These are phyloP conservation scores for Eudemis profundana DNA, from an alignment of 2,888 invertebrate genomes.

Conservation along the genomic window DNA sequence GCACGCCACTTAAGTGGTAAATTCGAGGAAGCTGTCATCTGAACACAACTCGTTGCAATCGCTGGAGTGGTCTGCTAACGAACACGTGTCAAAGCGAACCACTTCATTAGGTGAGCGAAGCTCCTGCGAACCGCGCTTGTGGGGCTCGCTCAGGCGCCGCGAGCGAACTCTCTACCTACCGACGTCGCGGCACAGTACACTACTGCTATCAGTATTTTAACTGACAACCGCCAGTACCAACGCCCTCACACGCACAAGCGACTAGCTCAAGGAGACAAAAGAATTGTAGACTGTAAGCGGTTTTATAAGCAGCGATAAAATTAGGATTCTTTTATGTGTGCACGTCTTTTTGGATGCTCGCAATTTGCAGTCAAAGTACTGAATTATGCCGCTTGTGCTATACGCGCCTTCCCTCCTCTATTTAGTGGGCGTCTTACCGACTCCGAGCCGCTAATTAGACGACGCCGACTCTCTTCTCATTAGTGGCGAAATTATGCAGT, in stretches of 20 bases:
- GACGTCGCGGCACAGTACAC: slow-evolving; percentile 15
- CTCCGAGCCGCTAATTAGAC: slow-evolving; percentile 81
- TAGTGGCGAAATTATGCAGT: slow-evolving; percentile 84
- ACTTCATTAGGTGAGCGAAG: slow-evolving; percentile 84
- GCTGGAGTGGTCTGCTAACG: slow-evolving; percentile 83
- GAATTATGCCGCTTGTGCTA: slow-evolving; percentile 1
- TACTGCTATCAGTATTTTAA: neutral
- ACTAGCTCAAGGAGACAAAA: neutral
- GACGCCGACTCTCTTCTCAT: slow-evolving; percentile 80
- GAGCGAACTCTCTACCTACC: slow-evolving; percentile 34
- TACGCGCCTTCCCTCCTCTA: slow-evolving; percentile 52
- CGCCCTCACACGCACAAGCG: neutral
- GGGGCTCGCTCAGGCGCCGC: slow-evolving; percentile 49
- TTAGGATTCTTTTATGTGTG: neutral
- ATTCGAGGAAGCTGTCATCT: slow-evolving; percentile 81
- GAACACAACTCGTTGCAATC: slow-evolving; percentile 75
- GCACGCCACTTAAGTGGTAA: slow-evolving; percentile 82
- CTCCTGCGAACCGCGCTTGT: slow-evolving; percentile 56
- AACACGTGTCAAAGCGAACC: slow-evolving; percentile 85
- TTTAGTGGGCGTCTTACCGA: slow-evolving; percentile 81
- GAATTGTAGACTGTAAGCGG: neutral
- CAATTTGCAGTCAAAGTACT: slow-evolving; percentile 16
- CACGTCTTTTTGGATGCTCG: neutral
- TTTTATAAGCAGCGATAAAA: neutral
- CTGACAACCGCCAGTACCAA: neutral